Percentiles rank a stretch among this genome's conserved stretches.
phyloP scores from a whole-genome alignment of 35 echinoderm and acorn worm species.

The Stichopus chloronotus region DNA sequence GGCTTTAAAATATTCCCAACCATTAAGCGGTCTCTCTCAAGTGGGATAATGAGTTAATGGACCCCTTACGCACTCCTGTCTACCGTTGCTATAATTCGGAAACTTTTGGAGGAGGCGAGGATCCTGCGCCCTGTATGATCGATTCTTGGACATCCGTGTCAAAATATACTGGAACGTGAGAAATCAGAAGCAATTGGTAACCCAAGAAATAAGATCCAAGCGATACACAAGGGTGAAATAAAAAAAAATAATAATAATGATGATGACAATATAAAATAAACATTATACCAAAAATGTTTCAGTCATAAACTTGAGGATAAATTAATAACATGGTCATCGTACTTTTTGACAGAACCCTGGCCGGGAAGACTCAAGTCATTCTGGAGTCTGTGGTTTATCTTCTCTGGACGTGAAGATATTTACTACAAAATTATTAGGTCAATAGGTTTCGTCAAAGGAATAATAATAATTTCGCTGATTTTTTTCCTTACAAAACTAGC shows the following conservation, averaged over 20 bases:
- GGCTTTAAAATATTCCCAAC: background rate
- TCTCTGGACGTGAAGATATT: too few relatives aligned
- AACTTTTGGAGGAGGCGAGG: background rate
- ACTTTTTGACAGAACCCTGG: too few relatives aligned
- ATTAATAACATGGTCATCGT: too few relatives aligned
- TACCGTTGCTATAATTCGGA: background rate
- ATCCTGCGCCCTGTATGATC: background rate
- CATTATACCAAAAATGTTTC: too few relatives aligned
- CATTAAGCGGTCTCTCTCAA: background rate
- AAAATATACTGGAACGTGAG: background rate
- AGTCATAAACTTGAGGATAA: too few relatives aligned
- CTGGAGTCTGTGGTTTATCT: too few relatives aligned
- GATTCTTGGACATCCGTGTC: background rate
- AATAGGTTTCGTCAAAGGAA: too few relatives aligned
- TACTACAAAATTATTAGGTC: too few relatives aligned
- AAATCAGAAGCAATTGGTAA: background rate
- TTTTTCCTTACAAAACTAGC: too few relatives aligned
- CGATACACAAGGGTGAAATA: conserved; percentile 5
- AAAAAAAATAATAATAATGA: background rate
- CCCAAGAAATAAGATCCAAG: background rate
- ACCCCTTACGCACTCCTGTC: background rate
- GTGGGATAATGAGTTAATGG: background rate
- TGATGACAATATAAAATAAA: too few relatives aligned
- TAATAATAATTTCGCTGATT: too few relatives aligned
- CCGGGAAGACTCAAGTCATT: too few relatives aligned